Evolutionary conservation across 1,140 invertebrate genomes (phyloP).

Genomic region (Anoplolepis gracilipes): DNA sequence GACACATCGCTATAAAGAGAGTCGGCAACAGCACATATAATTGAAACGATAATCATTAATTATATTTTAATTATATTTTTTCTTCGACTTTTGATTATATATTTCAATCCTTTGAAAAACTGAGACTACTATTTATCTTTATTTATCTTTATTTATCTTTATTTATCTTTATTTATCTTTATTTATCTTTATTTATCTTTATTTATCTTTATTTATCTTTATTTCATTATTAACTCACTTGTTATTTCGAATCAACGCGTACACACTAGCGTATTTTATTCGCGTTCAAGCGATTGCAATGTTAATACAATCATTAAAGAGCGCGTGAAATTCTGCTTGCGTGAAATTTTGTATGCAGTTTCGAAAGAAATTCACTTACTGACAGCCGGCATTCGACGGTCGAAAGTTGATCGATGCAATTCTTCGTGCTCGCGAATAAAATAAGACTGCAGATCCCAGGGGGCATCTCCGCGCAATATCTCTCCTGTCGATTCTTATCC

Average conservation of each 20-base stretch:
- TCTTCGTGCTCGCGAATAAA: conserved; percentile 38
- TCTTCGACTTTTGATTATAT: background rate
- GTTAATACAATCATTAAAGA: conserved; percentile 11
- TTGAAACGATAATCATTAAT: background rate
- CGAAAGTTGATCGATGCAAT: conserved; percentile 54
- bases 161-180: background rate
- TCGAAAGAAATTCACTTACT: conserved; percentile 26
- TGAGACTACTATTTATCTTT: background rate
- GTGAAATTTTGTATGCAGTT: conserved; percentile 17
- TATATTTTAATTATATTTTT: background rate
- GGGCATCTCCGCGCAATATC: conserved; percentile 39
- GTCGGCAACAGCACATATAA: background rate
- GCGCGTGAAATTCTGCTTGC: background rate
- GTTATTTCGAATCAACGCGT: background rate
- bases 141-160: background rate
- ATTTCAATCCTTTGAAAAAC: background rate
- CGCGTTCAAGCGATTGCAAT: background rate
- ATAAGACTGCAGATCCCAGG: conserved; percentile 45
- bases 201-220: background rate
- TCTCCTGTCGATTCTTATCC: conserved; percentile 45
- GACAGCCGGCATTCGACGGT: conserved; percentile 23
- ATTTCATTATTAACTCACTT: background rate
- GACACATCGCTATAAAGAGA: background rate
- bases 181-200: too few species aligned
- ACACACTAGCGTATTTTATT: background rate